These are phyloP conservation scores for Toxonevra muliebris DNA, from an alignment of 2,888 invertebrate species.

Conservation along the genomic window DNA sequence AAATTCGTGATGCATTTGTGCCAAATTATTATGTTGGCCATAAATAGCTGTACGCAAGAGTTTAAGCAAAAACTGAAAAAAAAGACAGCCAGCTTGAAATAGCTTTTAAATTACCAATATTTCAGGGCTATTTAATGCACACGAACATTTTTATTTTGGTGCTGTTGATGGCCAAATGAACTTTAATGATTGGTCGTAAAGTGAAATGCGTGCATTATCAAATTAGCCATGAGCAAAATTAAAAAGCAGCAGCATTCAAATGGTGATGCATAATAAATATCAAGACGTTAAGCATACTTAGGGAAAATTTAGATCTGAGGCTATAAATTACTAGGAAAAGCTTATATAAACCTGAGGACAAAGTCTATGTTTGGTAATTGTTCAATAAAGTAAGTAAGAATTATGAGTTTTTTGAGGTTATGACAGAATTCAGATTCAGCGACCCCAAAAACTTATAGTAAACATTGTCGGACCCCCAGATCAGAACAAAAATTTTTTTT, in stretches of 20 bases:
- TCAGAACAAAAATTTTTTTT: no score
- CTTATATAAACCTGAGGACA: no score
- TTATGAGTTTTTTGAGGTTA: no score
- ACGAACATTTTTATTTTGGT: conserved; percentile 14
- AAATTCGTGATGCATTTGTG: conserved; percentile 1
- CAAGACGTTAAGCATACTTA: neutral
- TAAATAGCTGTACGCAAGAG: neutral
- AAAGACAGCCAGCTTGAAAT: neutral
- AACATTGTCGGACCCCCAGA: no score
- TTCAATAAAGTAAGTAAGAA: no score
- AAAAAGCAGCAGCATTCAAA: neutral
- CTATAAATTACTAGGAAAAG: no score
- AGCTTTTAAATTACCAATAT: neutral
- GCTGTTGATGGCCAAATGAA: conserved; percentile 34
- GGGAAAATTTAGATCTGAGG: no score
- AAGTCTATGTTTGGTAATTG: no score
- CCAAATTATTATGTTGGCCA: neutral
- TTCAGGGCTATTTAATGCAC: neutral
- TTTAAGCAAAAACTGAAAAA: neutral
- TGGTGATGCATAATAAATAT: neutral
- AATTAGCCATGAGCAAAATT: conserved; percentile 23
- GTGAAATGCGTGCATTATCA: conserved; percentile 24
- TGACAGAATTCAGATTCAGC: no score
- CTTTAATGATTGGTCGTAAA: conserved; percentile 33
- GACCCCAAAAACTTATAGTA: no score